Conservation (phyloP, 2,113 vertebrate species). For the Solea senegalensis region DNA sequence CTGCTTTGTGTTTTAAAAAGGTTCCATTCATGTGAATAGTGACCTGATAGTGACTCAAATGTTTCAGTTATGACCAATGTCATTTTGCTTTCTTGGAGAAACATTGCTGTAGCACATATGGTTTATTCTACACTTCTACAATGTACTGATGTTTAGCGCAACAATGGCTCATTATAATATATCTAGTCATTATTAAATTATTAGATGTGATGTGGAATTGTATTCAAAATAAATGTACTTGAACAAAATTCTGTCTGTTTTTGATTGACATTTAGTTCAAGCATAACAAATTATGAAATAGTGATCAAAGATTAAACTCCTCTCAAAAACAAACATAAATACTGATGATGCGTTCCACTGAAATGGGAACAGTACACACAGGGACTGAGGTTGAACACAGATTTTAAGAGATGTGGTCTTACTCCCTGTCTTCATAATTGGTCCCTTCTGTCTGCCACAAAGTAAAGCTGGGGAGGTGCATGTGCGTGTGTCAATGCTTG, state of each 20-base stretch:
- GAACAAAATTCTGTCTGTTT: conserved; percentile 33
- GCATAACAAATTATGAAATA: neutral
- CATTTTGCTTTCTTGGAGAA: neutral
- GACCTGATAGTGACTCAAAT: neutral
- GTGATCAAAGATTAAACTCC: neutral
- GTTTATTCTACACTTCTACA: neutral
- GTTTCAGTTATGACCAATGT: conserved; percentile 3
- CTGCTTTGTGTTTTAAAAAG: neutral
- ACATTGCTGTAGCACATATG: neutral
- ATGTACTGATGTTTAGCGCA: neutral
- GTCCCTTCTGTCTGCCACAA: no score
- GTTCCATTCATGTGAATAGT: conserved; percentile 10
- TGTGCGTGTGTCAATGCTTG: no score
- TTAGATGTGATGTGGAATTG: conserved; percentile 1
- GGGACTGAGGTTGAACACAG: no score
- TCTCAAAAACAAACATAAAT: no score
- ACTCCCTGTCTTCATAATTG: no score
- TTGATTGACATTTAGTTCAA: conserved; percentile 54
- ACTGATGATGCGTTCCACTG: no score
- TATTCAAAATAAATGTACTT: conserved; percentile 60
- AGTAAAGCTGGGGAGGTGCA: no score
- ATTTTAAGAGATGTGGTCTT: no score
- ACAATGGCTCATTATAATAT: conserved; percentile 3
- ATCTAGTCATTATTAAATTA: neutral
- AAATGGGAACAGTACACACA: no score